Percentiles rank a stretch among this genome's conserved stretches.
These are phyloP conservation scores for Torymus auratus DNA, from an alignment of 2,888 invertebrate genomes.

Conservation along the genomic window DNA sequence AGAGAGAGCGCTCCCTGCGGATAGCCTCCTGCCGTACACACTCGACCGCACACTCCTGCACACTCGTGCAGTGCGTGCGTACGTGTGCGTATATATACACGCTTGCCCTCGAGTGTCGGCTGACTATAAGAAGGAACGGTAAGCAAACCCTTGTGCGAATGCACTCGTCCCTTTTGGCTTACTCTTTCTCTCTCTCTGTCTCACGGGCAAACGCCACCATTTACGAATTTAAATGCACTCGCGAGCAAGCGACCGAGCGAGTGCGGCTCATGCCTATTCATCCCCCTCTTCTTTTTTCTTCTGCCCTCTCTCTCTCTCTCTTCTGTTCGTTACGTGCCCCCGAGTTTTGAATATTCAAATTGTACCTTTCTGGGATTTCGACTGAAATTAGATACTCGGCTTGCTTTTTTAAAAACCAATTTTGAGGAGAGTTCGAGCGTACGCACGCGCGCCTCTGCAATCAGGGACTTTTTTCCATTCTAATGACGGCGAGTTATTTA, in stretches of 20 bases:
- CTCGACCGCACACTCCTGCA: conserved; percentile 9
- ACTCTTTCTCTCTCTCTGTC: neutral
- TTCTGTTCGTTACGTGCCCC: conserved; percentile 8
- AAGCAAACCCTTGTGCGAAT: conserved; percentile 28
- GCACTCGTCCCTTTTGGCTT: conserved; percentile 22
- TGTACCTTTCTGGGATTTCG: conserved; percentile 6
- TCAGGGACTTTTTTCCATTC: too few relatives aligned
- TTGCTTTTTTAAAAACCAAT: neutral
- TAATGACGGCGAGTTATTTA: too few relatives aligned
- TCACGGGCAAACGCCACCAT: conserved; percentile 17
- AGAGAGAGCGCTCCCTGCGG: neutral
- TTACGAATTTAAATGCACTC: conserved; percentile 51
- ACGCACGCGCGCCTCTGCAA: too few relatives aligned
- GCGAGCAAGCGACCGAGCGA: too few relatives aligned
- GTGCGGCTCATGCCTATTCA: conserved; percentile 38
- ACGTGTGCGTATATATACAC: too few relatives aligned
- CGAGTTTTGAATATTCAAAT: conserved; percentile 42
- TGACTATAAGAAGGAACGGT: conserved; percentile 41
- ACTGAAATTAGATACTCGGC: conserved; percentile 39
- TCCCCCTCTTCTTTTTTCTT: conserved; percentile 14
- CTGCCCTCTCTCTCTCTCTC: neutral
- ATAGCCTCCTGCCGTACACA: conserved; percentile 10
- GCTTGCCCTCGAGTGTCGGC: conserved; percentile 30
- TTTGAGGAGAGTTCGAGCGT: too few relatives aligned
- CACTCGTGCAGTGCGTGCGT: neutral